Conservation (phyloP, 2,113 vertebrate genomes). For the Siniperca chuatsi region DNA sequence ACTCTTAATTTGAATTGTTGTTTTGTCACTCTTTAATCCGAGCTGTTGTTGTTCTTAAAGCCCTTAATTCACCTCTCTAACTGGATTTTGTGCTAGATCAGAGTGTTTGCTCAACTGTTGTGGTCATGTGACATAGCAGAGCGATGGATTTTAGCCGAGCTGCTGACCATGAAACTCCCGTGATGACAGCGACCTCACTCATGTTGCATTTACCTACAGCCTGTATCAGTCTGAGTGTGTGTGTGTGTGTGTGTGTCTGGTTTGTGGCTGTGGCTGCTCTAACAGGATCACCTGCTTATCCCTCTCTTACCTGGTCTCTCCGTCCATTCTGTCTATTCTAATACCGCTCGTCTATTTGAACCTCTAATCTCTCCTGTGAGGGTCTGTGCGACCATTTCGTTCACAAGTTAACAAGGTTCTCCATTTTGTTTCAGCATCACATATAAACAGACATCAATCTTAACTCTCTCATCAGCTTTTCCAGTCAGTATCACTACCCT, state of each 20-base stretch:
- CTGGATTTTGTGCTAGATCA: slow-evolving; percentile 6
- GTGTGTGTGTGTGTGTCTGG: slow-evolving; percentile 35
- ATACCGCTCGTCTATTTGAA: slow-evolving; percentile 33
- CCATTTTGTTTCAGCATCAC: slow-evolving; percentile 8
- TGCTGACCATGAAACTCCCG: neutral
- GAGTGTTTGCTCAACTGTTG: neutral
- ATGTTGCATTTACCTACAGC: neutral
- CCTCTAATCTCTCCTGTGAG: slow-evolving; percentile 19
- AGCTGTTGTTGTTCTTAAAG: neutral
- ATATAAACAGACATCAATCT: slow-evolving; percentile 1
- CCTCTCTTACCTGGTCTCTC: slow-evolving; percentile 18
- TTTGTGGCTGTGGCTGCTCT: slow-evolving; percentile 43
- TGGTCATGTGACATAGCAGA: neutral
- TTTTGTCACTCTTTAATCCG: neutral
- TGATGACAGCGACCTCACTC: neutral
- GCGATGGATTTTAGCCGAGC: neutral
- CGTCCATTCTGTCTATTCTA: slow-evolving; percentile 56
- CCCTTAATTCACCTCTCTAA: neutral
- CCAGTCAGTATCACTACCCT: neutral
- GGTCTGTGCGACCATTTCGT: neutral
- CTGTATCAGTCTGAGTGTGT: slow-evolving; percentile 43
- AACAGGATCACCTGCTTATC: slow-evolving; percentile 53
- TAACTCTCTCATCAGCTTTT: neutral
- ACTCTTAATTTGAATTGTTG: neutral
- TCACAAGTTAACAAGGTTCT: neutral